A percentile compares a stretch with the other conserved stretches of the same genome.
phyloP scores from a whole-genome alignment of 2,797 vertebrate genomes.

The Taenioides sp. region DNA sequence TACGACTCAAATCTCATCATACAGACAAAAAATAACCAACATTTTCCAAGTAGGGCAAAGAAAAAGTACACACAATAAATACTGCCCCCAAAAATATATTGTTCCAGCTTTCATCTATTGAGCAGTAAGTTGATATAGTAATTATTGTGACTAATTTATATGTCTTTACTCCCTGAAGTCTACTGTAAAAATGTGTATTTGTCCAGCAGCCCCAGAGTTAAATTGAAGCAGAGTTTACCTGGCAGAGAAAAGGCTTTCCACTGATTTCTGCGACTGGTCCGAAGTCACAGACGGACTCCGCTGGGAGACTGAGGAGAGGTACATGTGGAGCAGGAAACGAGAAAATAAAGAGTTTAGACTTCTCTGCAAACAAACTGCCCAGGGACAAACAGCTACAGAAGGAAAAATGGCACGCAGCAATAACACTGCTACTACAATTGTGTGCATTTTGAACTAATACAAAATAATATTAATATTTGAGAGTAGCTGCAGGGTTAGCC shows the following conservation, averaged over 20 bases:
- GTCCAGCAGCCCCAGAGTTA: not conserved
- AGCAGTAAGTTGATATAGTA: too few relatives aligned
- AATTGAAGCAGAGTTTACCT: slow-evolving; percentile 73
- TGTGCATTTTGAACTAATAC: too few relatives aligned
- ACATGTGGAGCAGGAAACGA: slow-evolving; percentile 21
- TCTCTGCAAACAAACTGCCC: not conserved
- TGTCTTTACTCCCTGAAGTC: not conserved
- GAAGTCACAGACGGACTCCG: slow-evolving; percentile 82
- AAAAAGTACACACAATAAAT: too few relatives aligned
- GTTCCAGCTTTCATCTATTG: too few relatives aligned
- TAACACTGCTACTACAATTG: too few relatives aligned
- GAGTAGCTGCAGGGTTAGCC: too few relatives aligned
- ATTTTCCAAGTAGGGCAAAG: too few relatives aligned
- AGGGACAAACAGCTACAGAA: not conserved
- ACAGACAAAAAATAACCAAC: too few relatives aligned
- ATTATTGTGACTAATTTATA: not conserved
- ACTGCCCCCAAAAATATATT: too few relatives aligned
- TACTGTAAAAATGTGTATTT: not conserved
- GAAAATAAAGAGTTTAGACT: not conserved
- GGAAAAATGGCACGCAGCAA: too few relatives aligned
- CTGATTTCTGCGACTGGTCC: slow-evolving; percentile 82
- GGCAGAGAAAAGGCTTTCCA: slow-evolving; percentile 87
- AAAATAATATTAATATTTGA: too few relatives aligned
- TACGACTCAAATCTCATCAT: too few relatives aligned
- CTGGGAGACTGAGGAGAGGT: slow-evolving; percentile 72